These are phyloP conservation scores for Anguilla megastoma DNA, from an alignment of 2,797 vertebrate species.

Conservation along the genomic window DNA sequence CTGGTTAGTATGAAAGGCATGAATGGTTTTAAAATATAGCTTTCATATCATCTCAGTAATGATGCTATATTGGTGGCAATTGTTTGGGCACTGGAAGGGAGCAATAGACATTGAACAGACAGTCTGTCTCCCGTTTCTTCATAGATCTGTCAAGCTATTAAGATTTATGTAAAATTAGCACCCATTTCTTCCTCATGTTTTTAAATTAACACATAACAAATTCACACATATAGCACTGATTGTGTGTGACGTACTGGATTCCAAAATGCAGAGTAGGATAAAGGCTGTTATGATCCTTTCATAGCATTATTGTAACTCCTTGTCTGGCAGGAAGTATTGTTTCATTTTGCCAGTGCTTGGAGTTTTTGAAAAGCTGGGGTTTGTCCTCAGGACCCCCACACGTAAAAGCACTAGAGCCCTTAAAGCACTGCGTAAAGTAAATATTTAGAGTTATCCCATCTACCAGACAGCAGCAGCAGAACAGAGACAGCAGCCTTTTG, in stretches of 20 bases:
- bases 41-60: background rate
- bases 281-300: background rate
- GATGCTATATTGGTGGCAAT: background rate
- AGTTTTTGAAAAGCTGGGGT: background rate
- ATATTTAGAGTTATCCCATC: slow-evolving; percentile 5
- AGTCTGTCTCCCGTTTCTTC: background rate
- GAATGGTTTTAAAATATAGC: background rate
- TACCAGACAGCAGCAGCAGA: background rate
- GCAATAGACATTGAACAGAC: background rate
- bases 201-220: background rate
- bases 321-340: background rate
- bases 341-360: background rate
- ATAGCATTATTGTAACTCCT: background rate
- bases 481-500: background rate
- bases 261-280: background rate
- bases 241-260: background rate
- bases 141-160: background rate
- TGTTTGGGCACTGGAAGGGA: background rate
- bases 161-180: background rate
- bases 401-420: background rate
- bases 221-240: background rate
- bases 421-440: slow-evolving; percentile 1
- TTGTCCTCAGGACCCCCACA: background rate
- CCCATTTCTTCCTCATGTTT: background rate
- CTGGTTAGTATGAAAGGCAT: background rate